Evolutionary conservation across 37 sponge, comb jelly and placozoan genomes (phyloP).

Genomic region (Aplysina aerophoba): DNA sequence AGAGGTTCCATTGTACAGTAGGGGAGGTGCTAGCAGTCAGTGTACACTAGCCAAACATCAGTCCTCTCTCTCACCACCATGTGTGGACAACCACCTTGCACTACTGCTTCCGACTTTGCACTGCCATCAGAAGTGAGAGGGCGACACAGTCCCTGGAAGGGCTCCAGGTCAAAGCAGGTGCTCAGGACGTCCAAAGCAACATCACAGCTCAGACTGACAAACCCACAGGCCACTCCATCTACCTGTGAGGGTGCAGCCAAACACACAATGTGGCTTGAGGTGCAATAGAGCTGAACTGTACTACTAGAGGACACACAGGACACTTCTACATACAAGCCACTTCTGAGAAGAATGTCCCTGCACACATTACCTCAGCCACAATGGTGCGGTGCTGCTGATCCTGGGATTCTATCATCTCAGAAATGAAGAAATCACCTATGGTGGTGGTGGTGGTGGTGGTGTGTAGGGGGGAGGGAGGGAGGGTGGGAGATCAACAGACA

Average conservation of each 20-base stretch:
- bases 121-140: constrained; percentile 38
- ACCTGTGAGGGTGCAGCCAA: constrained; percentile 56
- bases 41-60: too few relatives aligned
- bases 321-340: neutral
- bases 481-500: too few relatives aligned
- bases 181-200: constrained; percentile 86
- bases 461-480: neutral
- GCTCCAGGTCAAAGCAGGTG: constrained; percentile 86
- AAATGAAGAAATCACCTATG: constrained; percentile 92
- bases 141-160: constrained; percentile 85
- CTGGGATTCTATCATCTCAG: constrained; percentile 94
- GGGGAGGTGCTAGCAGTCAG: too few relatives aligned
- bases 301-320: neutral
- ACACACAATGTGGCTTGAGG: neutral
- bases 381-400: constrained; percentile 86
- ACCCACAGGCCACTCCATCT: constrained; percentile 89
- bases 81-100: too few relatives aligned
- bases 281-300: neutral
- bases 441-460: neutral
- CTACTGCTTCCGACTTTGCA: too few relatives aligned
- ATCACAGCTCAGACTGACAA: constrained; percentile 80
- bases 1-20: too few relatives aligned
- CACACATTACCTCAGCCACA: constrained; percentile 87
- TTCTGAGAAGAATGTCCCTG: neutral
- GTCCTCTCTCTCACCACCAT: too few relatives aligned